Conservation (phyloP, 1,140 invertebrate genomes). For the Lycorma delicatula region DNA sequence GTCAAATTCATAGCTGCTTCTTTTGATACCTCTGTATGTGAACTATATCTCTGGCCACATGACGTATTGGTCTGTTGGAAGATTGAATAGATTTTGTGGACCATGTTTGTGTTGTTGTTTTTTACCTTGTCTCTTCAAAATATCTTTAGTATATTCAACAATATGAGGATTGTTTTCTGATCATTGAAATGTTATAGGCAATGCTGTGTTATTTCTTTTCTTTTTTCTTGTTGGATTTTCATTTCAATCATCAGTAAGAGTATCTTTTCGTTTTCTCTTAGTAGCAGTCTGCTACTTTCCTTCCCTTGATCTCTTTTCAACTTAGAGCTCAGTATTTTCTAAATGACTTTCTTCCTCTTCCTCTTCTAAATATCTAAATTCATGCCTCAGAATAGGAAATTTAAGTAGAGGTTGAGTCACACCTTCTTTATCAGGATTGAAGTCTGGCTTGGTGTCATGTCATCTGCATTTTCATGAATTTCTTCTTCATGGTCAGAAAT, state of each 20-base stretch:
- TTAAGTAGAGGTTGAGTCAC: neutral
- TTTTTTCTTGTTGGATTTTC: neutral
- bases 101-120: constrained; percentile 14
- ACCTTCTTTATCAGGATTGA: constrained; percentile 6
- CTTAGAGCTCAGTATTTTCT: constrained; percentile 1
- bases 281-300: neutral
- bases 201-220: neutral
- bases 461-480: constrained; percentile 9
- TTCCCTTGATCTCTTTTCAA: neutral
- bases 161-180: constrained; percentile 10
- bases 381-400: neutral
- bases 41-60: constrained; percentile 7
- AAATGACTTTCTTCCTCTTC: constrained; percentile 1
- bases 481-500: constrained; percentile 4
- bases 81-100: constrained; percentile 10
- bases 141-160: constrained; percentile 11
- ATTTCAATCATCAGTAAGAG: neutral
- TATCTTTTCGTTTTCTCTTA: constrained; percentile 4
- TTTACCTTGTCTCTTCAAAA: constrained; percentile 12
- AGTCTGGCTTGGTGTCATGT: constrained; percentile 11
- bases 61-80: constrained; percentile 9
- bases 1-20: constrained; percentile 10
- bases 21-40: constrained; percentile 11
- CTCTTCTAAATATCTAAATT: neutral
- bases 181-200: neutral